These are phyloP conservation scores for Sandelia bainsii DNA, from an alignment of 2,797 vertebrate species.

Conservation along the genomic window DNA sequence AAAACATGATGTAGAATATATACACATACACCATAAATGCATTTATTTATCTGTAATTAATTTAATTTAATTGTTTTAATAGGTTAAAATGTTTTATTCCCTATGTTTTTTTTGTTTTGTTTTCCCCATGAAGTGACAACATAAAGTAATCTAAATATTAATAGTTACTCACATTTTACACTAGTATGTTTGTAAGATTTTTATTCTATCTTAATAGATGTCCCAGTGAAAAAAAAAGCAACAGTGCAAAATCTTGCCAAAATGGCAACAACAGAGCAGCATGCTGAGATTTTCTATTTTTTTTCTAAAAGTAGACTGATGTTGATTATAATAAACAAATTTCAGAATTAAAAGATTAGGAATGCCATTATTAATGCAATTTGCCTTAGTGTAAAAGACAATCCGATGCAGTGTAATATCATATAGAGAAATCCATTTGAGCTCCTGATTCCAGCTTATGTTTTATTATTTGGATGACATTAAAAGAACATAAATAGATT, in stretches of 20 bases:
- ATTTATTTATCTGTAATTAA: background rate
- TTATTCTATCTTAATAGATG: background rate
- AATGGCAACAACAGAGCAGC: conserved; percentile 7
- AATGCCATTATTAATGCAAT: background rate
- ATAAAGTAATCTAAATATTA: conserved; percentile 8
- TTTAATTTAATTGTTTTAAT: background rate
- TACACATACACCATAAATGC: background rate
- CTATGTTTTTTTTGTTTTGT: background rate
- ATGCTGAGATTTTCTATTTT: too few species aligned
- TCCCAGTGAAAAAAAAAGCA: background rate
- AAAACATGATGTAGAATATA: background rate
- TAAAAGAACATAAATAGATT: conserved; percentile 47
- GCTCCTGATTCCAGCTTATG: background rate
- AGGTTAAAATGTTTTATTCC: too few species aligned
- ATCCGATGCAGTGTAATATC: conserved; percentile 15
- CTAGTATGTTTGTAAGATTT: conserved; percentile 1
- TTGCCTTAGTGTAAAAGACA: background rate
- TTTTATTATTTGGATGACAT: conserved; percentile 23
- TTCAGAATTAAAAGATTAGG: conserved; percentile 4
- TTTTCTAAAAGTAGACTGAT: background rate
- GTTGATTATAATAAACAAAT: conserved; percentile 1
- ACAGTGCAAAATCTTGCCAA: background rate
- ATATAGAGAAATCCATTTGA: conserved; percentile 33
- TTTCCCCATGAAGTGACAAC: background rate
- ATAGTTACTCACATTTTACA: background rate